These are phyloP conservation scores for Pachyseris speciosa DNA, from an alignment of 64 coral and sea anemone genomes.

Conservation along the genomic window DNA sequence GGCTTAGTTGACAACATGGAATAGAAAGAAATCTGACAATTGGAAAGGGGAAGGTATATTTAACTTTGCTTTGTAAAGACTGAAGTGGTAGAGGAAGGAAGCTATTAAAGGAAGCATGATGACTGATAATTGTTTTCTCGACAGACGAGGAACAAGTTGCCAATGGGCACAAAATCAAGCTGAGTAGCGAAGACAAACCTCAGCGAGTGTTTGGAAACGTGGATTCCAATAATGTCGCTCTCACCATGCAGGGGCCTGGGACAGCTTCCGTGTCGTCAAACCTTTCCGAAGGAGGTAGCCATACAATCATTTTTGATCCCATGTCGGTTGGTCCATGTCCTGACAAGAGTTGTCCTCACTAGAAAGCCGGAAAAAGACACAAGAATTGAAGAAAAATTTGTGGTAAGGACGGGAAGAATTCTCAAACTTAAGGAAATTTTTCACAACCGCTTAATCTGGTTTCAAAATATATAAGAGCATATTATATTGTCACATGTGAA, in stretches of 20 bases:
- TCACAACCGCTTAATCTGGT: no score
- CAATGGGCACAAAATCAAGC: conserved; percentile 1
- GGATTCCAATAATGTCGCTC: conserved; percentile 17
- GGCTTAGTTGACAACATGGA: no score
- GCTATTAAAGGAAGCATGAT: no score
- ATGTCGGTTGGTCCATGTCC: neutral
- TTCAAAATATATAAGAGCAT: no score
- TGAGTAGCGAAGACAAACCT: neutral
- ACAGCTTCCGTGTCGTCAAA: conserved; percentile 9
- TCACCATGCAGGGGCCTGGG: neutral
- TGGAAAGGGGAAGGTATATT: no score
- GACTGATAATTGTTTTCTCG: no score
- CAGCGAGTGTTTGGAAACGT: conserved; percentile 1
- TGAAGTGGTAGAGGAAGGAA: no score
- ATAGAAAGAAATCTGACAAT: no score
- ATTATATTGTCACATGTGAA: no score
- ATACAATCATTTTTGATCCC: conserved; percentile 16
- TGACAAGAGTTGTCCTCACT: neutral
- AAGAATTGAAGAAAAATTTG: neutral
- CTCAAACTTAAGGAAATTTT: neutral
- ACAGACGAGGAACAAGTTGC: conserved; percentile 20
- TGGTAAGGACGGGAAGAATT: neutral
- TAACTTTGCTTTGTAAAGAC: neutral
- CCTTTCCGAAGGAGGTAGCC: neutral
- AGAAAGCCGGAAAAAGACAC: neutral